phyloP scores from a whole-genome alignment of 2,888 invertebrate species.

The Syrista parreyssii region DNA sequence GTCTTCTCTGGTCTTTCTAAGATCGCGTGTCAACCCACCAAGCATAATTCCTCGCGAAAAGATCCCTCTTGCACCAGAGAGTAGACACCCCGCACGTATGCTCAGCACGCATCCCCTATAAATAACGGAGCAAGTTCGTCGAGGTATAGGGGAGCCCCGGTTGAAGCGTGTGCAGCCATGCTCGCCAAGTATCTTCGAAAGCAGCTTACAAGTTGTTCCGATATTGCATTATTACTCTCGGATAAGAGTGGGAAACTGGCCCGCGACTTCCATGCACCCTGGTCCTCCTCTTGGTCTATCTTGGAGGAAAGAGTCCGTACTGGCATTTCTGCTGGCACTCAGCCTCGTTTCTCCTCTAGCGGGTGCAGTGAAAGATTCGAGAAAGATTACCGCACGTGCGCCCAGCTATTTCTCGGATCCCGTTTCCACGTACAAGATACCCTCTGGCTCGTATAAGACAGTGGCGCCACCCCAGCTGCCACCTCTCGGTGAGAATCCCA shows the following conservation, averaged over 20 bases:
- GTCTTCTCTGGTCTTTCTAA: conserved; percentile 5
- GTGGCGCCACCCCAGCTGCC: neutral
- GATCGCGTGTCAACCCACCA: neutral
- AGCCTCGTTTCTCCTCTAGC: neutral
- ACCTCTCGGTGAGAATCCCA: neutral
- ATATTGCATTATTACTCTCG: conserved; percentile 57
- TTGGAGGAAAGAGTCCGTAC: conserved; percentile 1
- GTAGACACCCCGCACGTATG: conserved; percentile 41
- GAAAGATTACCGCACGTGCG: conserved; percentile 56
- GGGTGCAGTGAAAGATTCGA: conserved; percentile 49
- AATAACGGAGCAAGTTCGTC: conserved; percentile 44
- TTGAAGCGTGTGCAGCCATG: conserved; percentile 23
- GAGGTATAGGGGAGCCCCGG: neutral
- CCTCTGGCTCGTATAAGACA: neutral
- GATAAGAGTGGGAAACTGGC: conserved; percentile 10
- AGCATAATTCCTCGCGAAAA: neutral
- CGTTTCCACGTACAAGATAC: neutral
- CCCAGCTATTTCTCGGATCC: conserved; percentile 17
- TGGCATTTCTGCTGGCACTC: neutral
- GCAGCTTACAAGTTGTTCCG: conserved; percentile 51
- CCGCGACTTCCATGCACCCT: neutral
- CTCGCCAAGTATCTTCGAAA: conserved; percentile 50
- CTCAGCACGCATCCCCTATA: conserved; percentile 55
- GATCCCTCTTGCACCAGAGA: neutral
- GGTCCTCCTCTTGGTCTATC: neutral